Percentiles rank a stretch among this genome's conserved stretches.
These are phyloP conservation scores for Astatotilapia flaviijosephi DNA, from an alignment of 2,113 vertebrate genomes.

Conservation along the genomic window DNA sequence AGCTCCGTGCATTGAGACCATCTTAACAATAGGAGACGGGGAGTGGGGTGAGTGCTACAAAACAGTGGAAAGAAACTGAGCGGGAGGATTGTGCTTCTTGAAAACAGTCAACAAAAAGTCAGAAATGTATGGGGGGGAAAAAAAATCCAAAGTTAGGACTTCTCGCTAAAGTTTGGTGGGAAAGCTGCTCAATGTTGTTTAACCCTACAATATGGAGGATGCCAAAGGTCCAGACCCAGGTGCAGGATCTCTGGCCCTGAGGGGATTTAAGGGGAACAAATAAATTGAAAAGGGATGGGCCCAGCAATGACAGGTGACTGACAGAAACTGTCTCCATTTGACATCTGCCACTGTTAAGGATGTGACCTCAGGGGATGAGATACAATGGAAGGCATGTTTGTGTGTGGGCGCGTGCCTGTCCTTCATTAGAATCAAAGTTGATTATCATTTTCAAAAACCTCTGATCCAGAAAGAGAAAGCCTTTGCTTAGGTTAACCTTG, in stretches of 20 bases:
- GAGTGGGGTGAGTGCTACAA: background rate
- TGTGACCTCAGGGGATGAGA: constrained; percentile 3
- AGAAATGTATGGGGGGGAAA: accelerated
- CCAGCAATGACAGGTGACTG: constrained; percentile 57
- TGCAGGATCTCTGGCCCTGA: constrained; percentile 6
- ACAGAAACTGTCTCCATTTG: constrained; percentile 44
- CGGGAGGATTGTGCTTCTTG: background rate
- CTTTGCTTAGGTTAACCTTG: background rate
- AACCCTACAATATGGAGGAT: background rate
- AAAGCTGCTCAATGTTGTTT: background rate
- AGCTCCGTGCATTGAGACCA: constrained; percentile 55
- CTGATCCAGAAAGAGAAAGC: background rate
- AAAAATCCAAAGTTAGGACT: background rate
- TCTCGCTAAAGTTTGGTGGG: background rate
- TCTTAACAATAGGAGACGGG: constrained; percentile 39
- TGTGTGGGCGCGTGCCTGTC: background rate
- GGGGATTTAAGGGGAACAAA: background rate
- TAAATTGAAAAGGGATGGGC: constrained; percentile 27
- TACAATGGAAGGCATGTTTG: background rate
- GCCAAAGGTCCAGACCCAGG: constrained; percentile 15
- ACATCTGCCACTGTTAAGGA: constrained; percentile 52
- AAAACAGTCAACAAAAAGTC: background rate
- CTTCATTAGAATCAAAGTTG: background rate
- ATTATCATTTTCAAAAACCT: background rate
- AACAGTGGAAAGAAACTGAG: background rate